phyloP scores from a whole-genome alignment of 2,113 vertebrate genomes.

The Chrysemys picta region DNA sequence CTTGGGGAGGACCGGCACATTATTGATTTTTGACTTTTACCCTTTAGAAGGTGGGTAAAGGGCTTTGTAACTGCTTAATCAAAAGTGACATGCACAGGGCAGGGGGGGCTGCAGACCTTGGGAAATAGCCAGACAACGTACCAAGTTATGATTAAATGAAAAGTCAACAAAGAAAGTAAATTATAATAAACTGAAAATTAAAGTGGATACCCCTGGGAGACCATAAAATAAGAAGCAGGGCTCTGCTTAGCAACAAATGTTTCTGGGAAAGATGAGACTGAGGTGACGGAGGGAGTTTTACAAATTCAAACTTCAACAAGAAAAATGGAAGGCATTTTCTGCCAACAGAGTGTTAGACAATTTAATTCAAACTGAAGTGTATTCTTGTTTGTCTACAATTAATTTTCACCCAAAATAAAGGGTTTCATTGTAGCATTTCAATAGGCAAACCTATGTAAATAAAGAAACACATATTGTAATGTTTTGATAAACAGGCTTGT shows the following conservation, averaged over 20 bases:
- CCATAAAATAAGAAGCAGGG: neutral
- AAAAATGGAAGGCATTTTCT: neutral
- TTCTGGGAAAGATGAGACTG: neutral
- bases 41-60: constrained; percentile 62
- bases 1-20: constrained; percentile 50
- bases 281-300: neutral
- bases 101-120: constrained; percentile 50
- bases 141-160: constrained; percentile 73
- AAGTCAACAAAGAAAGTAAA: constrained; percentile 63
- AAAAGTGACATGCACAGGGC: constrained; percentile 49
- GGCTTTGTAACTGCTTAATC: constrained; percentile 68
- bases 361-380: constrained; percentile 1
- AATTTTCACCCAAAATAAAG: constrained; percentile 36
- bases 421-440: neutral
- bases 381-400: constrained; percentile 18
- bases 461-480: neutral
- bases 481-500: neutral
- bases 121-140: constrained; percentile 61
- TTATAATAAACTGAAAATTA: constrained; percentile 64
- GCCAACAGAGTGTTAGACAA: neutral
- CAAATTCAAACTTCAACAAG: neutral
- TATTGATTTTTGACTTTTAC: constrained; percentile 71
- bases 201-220: constrained; percentile 16
- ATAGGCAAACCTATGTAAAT: neutral
- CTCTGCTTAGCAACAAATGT: constrained; percentile 33